Evolutionary conservation across 1,140 invertebrate genomes (phyloP).

Genomic region (Nebria ingens): DNA sequence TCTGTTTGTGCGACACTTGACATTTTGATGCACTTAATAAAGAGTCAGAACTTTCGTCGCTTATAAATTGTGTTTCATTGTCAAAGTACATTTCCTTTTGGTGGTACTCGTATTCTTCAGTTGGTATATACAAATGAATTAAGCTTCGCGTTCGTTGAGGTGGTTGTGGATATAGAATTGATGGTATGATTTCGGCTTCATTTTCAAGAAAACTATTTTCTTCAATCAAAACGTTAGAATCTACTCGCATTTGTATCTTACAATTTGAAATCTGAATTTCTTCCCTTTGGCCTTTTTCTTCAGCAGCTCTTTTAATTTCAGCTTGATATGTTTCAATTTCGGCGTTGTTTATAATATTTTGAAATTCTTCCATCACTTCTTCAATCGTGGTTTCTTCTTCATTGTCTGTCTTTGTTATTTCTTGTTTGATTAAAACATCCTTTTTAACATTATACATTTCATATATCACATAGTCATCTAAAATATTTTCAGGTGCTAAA

Average conservation of each 20-base stretch:
- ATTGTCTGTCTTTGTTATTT: conserved; percentile 39
- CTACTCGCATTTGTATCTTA: conserved; percentile 27
- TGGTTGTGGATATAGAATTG: conserved; percentile 49
- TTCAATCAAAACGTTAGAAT: conserved; percentile 21
- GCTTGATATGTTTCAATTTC: conserved; percentile 57
- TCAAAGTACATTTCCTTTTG: conserved; percentile 47
- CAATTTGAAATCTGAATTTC: conserved; percentile 22
- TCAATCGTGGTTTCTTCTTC: conserved; percentile 77
- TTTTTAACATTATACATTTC: conserved; percentile 50
- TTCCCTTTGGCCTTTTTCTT: conserved; percentile 32
- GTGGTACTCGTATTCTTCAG: conserved; percentile 39
- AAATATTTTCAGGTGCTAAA: conserved; percentile 52
- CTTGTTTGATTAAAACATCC: conserved; percentile 40
- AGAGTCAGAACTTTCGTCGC: conserved; percentile 58
- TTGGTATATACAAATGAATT: conserved; percentile 33
- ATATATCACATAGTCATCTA: conserved; percentile 48
- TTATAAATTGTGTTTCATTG: conserved; percentile 51
- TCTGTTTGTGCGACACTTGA: conserved; percentile 32
- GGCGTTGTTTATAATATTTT: conserved; percentile 75
- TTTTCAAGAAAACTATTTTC: conserved; percentile 31
- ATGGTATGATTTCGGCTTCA: conserved; percentile 50
- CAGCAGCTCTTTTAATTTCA: conserved; percentile 32
- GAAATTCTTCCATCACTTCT: conserved; percentile 74
- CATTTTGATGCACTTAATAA: conserved; percentile 53
- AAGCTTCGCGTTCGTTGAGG: conserved; percentile 41